Evolutionary conservation across 1,140 invertebrate species (phyloP), one percentile per base, ranked within the genome.

Genomic region (Orussus abietinus): DNA sequence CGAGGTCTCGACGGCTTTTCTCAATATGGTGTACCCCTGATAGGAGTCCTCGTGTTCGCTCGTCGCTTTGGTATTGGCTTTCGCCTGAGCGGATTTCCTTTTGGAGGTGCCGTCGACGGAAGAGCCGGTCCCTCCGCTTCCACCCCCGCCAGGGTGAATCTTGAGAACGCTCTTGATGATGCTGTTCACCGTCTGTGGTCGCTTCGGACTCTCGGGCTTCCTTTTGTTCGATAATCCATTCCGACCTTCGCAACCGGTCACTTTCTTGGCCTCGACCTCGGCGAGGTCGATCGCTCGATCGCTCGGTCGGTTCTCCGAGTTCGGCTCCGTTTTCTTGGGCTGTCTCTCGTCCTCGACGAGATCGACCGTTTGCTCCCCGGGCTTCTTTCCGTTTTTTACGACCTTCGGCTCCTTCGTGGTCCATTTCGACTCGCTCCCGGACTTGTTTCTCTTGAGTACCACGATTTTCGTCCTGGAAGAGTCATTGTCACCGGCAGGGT

Each of bases 111-210:
- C 22, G n/a, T 25, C 22, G n/a, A n/a, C n/a, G n/a, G n/a, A n/a
- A n/a, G n/a, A 42, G 2, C 33, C 28, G 6, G 48, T 38, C 9
- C 45, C 32, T 20, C 49, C 47, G 0, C 62, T 51, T 0, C 38
- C 42, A 1, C 45, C 53, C 5, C 40, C 31, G 13, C 56, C 46
- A 7, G 59, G 59, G 6, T 56, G 48, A 12, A 57, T 57, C 18
- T 64, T 65, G 21, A 66, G 64, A 3, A 66, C 57, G 22, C 46
- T 65, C 19, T 65, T 64, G 4, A 64, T 58, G 26, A 67, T 59
- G 36, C 51, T 64, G 7, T 65, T 65, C 9, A 65, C 49, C 0
- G 57, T 58, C 18, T 65, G 64, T 11, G 51, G 43, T 15, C 57
- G 57, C 29, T 57, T 64, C n/a, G 58, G 57, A 20, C 52, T 62